Base-by-base conservation (phyloP, 2,113 vertebrate species). In the Oostethus manadensis region DNA sequence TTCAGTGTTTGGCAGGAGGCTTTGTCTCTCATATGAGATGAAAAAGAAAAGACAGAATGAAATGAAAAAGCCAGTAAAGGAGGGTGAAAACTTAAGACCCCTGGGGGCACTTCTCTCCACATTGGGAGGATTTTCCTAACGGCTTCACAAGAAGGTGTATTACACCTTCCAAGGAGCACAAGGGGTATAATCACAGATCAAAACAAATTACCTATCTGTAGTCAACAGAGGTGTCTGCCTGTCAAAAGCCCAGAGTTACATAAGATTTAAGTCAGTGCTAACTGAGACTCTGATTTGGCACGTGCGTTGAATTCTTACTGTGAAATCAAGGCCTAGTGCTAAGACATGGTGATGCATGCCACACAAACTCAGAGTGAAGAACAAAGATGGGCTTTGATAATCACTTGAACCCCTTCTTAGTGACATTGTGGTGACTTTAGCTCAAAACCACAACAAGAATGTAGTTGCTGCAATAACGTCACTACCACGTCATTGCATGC, bases 161-260 rank as follows among this genome's bases (percentile, higher is more conserved):
- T 88, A 89, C 89, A 87, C 89, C 88, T 87, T 84, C 86, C 86
- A 85, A 79, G 80, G 84, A 88, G 87, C 87, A 86, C 56, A 51
- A 81, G 81, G 81, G 79, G 51, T 87, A 87, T 89, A 89, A 89
- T 90, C 87, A 84, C 81, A 88, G 88, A 89, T 90, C 88, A 91
- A 91, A 89, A 90, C 87, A 87, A 88, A 87, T 84, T 78, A 87
- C 84, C 85, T 84, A 87, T 89, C 87, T 87, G 89, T 84, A 90
- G 88, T 87, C 89, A 84, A 78, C 77, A 79, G 83, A 87, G 86
- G 81, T 83, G 82, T 84, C 78, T 80, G 77, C 76, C 84, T 86
- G 81, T 88, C 82, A 88, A 83, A 82, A 84, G 77, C 84, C 79
- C 69, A 69, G 77, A 71, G 87, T 89, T 88, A 89, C 85, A 86